Evolutionary conservation across 2,113 vertebrate genomes (phyloP).

Genomic region (Struthidea cinerea): DNA sequence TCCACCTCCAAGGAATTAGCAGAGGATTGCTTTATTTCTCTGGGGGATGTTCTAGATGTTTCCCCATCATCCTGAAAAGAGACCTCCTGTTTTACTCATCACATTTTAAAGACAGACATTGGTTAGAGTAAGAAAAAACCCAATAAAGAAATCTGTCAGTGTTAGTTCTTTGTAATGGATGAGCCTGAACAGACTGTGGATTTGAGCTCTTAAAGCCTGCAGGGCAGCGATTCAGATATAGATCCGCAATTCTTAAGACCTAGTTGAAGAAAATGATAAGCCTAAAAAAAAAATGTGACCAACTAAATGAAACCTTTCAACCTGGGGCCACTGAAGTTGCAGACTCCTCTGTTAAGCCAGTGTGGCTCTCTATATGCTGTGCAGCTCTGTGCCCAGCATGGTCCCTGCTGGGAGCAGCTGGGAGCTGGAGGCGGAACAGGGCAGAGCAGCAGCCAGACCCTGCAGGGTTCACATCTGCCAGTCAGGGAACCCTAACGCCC

Average conservation of each 20-base stretch:
- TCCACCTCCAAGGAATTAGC: not conserved
- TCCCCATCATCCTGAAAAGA: not conserved
- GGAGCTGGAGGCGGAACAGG: not conserved
- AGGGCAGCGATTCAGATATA: not conserved
- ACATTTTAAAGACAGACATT: not conserved
- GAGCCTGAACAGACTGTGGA: not conserved
- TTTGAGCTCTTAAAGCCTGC: not conserved
- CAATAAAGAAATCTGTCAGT: not conserved
- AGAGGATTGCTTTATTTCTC: not conserved
- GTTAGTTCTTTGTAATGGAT: not conserved
- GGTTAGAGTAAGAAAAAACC: not conserved
- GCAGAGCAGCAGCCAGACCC: not conserved
- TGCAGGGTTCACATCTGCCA: accelerated
- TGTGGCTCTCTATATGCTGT: accelerated
- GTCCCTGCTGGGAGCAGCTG: not conserved
- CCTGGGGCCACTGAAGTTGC: not conserved
- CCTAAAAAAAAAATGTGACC: not conserved
- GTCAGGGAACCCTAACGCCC: accelerated
- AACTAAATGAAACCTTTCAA: not conserved
- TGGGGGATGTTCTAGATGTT: not conserved
- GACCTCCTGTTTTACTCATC: not conserved
- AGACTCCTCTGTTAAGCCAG: not conserved
- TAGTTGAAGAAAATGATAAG: not conserved
- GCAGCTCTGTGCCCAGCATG: not conserved
- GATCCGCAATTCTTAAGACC: not conserved